Evolutionary conservation across 2,113 vertebrate species (phyloP).

Genomic region (Oophaga pumilio): DNA sequence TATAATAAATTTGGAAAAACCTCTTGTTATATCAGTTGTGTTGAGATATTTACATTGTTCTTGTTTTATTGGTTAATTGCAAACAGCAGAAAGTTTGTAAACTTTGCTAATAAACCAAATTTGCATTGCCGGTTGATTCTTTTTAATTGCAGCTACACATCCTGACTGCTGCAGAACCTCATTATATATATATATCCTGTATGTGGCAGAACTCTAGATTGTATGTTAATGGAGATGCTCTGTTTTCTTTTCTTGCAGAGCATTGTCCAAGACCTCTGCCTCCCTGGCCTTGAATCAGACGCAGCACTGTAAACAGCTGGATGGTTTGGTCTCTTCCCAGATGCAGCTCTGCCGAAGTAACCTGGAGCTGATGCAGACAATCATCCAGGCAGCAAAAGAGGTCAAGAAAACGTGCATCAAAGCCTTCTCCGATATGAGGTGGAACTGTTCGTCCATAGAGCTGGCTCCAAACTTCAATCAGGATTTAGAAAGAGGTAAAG

Average conservation of each 20-base stretch:
- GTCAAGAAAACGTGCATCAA: constrained; percentile 92
- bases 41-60: too few species aligned
- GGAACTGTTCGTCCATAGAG: constrained; percentile 97
- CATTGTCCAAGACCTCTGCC: constrained; percentile 81
- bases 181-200: not conserved
- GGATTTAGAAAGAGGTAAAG: constrained; percentile 93
- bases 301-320: constrained; percentile 92
- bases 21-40: too few species aligned
- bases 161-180: not conserved
- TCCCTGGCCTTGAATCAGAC: constrained; percentile 90
- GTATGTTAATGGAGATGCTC: not conserved
- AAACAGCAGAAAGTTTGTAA: too few species aligned
- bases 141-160: not conserved
- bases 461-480: constrained; percentile 86
- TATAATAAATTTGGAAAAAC: too few species aligned
- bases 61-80: too few species aligned
- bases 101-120: too few species aligned
- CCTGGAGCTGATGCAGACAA: constrained; percentile 95
- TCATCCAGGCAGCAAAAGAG: constrained; percentile 88
- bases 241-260: constrained; percentile 69
- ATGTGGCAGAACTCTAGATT: not conserved
- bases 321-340: constrained; percentile 91
- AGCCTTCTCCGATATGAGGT: constrained; percentile 93
- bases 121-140: too few species aligned
- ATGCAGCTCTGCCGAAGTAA: constrained; percentile 95